Evolutionary conservation across 2,888 invertebrate species (phyloP), one percentile per base, ranked within the genome.

Genomic region (Ormyrus pomaceus): DNA sequence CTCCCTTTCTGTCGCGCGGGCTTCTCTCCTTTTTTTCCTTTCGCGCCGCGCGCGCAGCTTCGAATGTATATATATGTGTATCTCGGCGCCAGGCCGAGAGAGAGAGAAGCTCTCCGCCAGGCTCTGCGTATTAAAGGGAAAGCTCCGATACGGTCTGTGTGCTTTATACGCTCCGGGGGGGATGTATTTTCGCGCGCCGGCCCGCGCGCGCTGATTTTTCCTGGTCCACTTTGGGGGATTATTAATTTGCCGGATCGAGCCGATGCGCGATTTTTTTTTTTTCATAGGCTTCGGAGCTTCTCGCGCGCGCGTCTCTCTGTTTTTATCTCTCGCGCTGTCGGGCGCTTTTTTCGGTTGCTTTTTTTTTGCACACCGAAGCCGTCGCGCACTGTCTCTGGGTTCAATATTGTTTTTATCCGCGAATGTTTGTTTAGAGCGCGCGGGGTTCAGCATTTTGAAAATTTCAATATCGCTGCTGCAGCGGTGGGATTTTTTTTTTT

Each of bases 191-290:
- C 56, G 62, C 69, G 61, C 56, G 9, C 19, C 19, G 61, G 55
- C 45, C 50, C 34, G 48, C 62, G 62, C 50, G 62, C 50, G 10
- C 45, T 5, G 59, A 50, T 79, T 82, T 82, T 82, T 82, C 82
- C 79, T 65, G 79, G 82, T 19, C 79, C 82, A 82, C 74, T 79
- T 82, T 19, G 19, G 19, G 10, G 65, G 82, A 69, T 77, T 71
- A 82, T 73, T 79, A 82, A 79, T 82, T 77, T 77, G 19, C 64
- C 68, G 13, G 9, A 8, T 8, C 5, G 45, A 13, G 19, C 58
- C 4, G 50, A 48, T 50, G 5, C 62, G 53, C 56, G 34, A 62
- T 69, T 55, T 62, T 19, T 19, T 19, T 19, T 19, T 19, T 19
- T 19, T 19, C 19, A 19, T 19, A 19, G 2, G 19, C 19, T 19